These are phyloP conservation scores for Drosophila pegasa DNA, from an alignment of 2,888 invertebrate genomes.

Conservation along the genomic window DNA sequence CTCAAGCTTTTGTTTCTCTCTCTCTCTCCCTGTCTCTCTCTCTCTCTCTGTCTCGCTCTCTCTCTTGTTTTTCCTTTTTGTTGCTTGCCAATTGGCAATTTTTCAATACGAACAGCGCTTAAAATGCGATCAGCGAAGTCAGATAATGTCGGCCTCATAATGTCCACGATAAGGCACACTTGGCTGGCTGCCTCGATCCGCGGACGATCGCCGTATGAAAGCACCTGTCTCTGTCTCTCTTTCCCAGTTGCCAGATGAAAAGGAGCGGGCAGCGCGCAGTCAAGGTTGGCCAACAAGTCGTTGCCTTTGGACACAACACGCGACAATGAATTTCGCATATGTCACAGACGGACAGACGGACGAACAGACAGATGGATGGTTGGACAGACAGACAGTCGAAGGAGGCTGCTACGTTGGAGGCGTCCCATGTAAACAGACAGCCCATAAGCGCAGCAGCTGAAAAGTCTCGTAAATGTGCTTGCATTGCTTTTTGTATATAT, in stretches of 20 bases:
- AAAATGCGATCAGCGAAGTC: slow-evolving; percentile 64
- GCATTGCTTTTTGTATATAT: slow-evolving; percentile 40
- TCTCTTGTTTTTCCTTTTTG: slow-evolving; percentile 1
- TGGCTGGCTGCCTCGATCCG: slow-evolving; percentile 16
- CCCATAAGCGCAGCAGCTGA: slow-evolving; percentile 61
- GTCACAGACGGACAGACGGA: slow-evolving; percentile 56
- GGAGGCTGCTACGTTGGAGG: slow-evolving; percentile 40
- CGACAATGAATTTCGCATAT: slow-evolving; percentile 82
- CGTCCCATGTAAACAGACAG: slow-evolving; percentile 65
- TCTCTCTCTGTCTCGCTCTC: slow-evolving; percentile 5
- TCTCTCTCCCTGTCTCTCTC: slow-evolving; percentile 5
- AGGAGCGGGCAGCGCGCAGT: slow-evolving; percentile 51
- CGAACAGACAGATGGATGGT: background rate
- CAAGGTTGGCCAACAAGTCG: slow-evolving; percentile 66
- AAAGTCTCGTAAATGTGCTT: slow-evolving; percentile 57
- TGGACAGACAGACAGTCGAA: slow-evolving; percentile 30
- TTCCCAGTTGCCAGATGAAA: slow-evolving; percentile 53
- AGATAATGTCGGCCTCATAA: slow-evolving; percentile 71
- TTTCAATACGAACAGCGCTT: slow-evolving; percentile 71
- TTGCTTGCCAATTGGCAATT: slow-evolving; percentile 63
- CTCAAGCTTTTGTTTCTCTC: slow-evolving; percentile 50
- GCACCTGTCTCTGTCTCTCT: slow-evolving; percentile 45
- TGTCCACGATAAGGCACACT: slow-evolving; percentile 60
- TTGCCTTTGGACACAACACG: slow-evolving; percentile 61
- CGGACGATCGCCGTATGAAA: slow-evolving; percentile 29